Conservation (phyloP, 2,113 vertebrate genomes). For the Hymenochirus boettgeri region DNA sequence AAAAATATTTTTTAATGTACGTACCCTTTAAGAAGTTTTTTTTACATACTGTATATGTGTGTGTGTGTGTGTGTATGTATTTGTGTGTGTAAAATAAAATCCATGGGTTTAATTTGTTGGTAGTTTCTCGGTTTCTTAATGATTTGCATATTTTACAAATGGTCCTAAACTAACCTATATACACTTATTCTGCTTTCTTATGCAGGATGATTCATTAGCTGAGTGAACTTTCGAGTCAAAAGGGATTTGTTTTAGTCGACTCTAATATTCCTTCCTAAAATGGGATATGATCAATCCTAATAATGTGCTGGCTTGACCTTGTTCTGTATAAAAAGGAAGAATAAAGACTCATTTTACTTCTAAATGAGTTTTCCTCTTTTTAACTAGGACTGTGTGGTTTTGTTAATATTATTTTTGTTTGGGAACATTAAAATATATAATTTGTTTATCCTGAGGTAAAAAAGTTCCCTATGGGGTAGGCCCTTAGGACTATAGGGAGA, state of each 20-base stretch:
- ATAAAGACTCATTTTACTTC: neutral
- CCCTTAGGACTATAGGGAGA: too few species aligned
- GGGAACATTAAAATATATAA: neutral
- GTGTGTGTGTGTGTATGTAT: too few species aligned
- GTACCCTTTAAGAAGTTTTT: too few species aligned
- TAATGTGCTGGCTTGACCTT: neutral
- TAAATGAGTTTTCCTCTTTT: neutral
- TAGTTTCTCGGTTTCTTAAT: neutral
- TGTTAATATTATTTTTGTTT: neutral
- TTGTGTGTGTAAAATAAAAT: too few species aligned
- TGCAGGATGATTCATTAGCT: neutral
- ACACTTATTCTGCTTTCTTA: slow-evolving; percentile 1
- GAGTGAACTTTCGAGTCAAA: neutral
- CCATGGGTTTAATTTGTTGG: neutral
- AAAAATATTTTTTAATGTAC: too few species aligned
- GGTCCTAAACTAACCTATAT: neutral
- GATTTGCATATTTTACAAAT: neutral
- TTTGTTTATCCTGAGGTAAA: too few species aligned
- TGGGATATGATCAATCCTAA: neutral
- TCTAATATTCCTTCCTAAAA: neutral
- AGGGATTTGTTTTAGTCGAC: neutral
- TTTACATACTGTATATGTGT: too few species aligned
- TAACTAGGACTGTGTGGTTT: neutral
- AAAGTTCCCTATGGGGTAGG: too few species aligned
- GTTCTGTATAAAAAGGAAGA: neutral